Evolutionary conservation across 2,888 invertebrate species (phyloP).

Genomic region (Acronicta psi): DNA sequence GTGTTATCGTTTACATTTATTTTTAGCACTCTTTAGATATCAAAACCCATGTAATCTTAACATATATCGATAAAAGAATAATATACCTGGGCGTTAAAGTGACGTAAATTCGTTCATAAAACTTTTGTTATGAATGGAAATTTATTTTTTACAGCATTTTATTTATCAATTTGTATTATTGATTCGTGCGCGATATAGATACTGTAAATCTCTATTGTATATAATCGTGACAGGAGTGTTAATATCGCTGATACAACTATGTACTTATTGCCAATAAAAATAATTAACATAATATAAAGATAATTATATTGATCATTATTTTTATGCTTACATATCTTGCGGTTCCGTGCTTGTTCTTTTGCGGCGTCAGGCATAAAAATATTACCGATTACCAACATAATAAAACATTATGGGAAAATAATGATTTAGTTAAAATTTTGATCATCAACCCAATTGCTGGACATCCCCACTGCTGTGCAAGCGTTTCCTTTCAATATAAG

Average conservation of each 20-base stretch:
- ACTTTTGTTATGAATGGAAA: conserved; percentile 63
- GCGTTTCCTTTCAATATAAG: no score
- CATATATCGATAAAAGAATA: conserved; percentile 24
- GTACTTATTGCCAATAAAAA: conserved; percentile 10
- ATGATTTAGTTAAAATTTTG: neutral
- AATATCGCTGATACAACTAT: conserved; percentile 26
- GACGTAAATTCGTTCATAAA: conserved; percentile 28
- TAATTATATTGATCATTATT: conserved; percentile 27
- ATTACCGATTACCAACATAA: neutral
- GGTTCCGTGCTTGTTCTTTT: conserved; percentile 27
- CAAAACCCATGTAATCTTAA: conserved; percentile 34
- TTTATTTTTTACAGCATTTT: conserved; percentile 47
- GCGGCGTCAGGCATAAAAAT: conserved; percentile 11
- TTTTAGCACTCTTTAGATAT: conserved; percentile 36
- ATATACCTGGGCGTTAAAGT: conserved; percentile 2
- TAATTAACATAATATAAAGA: conserved; percentile 9
- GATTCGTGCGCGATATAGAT: conserved; percentile 51
- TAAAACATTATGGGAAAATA: conserved; percentile 6
- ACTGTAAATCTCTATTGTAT: conserved; percentile 55
- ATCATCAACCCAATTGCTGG: no score
- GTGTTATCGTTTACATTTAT: conserved; percentile 24
- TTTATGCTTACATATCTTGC: conserved; percentile 27
- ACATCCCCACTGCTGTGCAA: no score
- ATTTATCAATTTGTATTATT: conserved; percentile 43
- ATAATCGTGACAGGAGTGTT: conserved; percentile 45